Evolutionary conservation across 1,140 invertebrate genomes (phyloP), one percentile per base, ranked within the genome.

Genomic region (Drosophila insularis): DNA sequence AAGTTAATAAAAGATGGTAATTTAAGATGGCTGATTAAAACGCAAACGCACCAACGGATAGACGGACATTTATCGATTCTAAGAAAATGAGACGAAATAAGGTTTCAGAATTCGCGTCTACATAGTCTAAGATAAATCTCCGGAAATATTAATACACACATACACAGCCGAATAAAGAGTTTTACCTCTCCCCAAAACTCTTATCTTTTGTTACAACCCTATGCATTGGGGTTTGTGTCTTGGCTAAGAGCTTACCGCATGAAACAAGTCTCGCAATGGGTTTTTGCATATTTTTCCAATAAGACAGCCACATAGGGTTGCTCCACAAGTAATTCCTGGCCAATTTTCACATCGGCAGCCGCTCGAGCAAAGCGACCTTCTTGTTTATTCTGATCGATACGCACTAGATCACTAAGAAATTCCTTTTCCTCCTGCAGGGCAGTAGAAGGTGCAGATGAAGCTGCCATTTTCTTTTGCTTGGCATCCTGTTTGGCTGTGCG

Each of bases 201-300:
- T 11, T 3, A 35, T 37, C 3, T 35, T 35, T 19, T 27, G 2
- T 8, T 2, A 10, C 1, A 56, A 2, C 19, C 13, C 32, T 23
- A 3, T 62, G 2, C 0, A 27, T 27, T 40, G 14, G n/a, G 54
- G 43, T 53, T 14, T 1, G 39, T 61, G 13, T 39, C 39, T 11
- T 2, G 39, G 7, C n/a, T 40, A 3, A 54, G 19, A 50, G 17
- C 89, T 90, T 93, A 94, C 93, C 94, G 94, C 43, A 92, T 90
- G 80, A 97, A 95, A 91, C 98, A 99, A 73, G 96, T 93, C 75
- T 97, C 95, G 91, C 94, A 93, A 91, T 97, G 94, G n/a, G 94
- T 95, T 73, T 94, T 93, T 27, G 94, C 92, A 81, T 94, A 95
- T 79, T 96, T 95, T 17, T 93, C 93, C n/a, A 98, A 92, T 1